phyloP scores from a whole-genome alignment of 2,888 invertebrate species.

The Synergus japonicus region DNA sequence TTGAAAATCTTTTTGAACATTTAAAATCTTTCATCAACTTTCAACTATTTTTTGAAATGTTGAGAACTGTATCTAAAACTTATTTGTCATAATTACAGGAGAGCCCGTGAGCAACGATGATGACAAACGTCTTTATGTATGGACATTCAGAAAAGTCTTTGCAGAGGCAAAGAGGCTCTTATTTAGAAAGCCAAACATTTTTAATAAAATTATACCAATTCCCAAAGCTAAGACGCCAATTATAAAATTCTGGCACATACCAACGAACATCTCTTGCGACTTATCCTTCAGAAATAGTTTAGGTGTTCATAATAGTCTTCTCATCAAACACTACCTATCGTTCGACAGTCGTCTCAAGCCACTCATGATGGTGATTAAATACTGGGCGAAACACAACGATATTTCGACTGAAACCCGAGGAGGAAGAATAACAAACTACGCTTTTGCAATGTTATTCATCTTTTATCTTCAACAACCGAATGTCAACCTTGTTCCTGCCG shows the following conservation, averaged over 20 bases:
- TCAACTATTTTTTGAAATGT: not conserved
- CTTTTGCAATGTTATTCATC: slow-evolving; percentile 83
- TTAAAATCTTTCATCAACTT: too few relatives aligned
- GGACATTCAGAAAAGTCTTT: slow-evolving; percentile 64
- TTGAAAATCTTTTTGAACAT: too few relatives aligned
- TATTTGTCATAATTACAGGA: slow-evolving; percentile 52
- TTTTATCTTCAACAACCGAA: slow-evolving; percentile 85
- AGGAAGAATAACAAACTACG: slow-evolving; percentile 83
- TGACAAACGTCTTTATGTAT: slow-evolving; percentile 47
- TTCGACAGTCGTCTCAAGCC: slow-evolving; percentile 81
- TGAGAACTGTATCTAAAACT: not conserved
- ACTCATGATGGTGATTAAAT: slow-evolving; percentile 83
- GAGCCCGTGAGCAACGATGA: slow-evolving; percentile 59
- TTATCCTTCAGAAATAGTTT: slow-evolving; percentile 85
- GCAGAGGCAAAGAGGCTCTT: slow-evolving; percentile 76
- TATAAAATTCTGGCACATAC: slow-evolving; percentile 84
- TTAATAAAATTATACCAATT: slow-evolving; percentile 82
- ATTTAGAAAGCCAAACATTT: slow-evolving; percentile 75
- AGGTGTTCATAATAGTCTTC: slow-evolving; percentile 84
- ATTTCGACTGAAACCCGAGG: slow-evolving; percentile 77
- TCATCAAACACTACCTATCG: slow-evolving; percentile 82
- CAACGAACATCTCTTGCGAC: slow-evolving; percentile 84
- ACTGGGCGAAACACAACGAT: slow-evolving; percentile 84
- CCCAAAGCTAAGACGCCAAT: slow-evolving; percentile 88
- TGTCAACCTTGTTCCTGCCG: slow-evolving; percentile 79